phyloP scores from a whole-genome alignment of 1,140 invertebrate species.

The Drosophila littoralis region DNA sequence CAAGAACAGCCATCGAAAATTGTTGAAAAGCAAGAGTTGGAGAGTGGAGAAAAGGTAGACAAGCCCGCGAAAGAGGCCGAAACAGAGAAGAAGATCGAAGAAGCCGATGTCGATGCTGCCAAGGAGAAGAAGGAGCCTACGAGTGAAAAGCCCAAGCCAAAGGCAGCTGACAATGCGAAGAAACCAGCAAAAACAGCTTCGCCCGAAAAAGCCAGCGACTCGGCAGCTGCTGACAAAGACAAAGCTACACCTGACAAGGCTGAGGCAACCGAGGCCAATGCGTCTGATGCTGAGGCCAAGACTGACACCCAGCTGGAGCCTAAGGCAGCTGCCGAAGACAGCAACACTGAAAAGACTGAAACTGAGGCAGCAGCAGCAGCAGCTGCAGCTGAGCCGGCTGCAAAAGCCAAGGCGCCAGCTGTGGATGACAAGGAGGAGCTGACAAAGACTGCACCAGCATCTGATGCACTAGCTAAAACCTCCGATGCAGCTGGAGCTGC shows the following conservation, averaged over 20 bases:
- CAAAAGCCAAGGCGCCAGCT: conserved; percentile 17
- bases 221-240: background rate
- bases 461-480: conserved; percentile 1
- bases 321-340: conserved; percentile 40
- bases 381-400: conserved; percentile 5
- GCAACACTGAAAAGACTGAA: conserved; percentile 64
- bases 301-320: conserved; percentile 41
- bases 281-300: conserved; percentile 19
- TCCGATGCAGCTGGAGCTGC: background rate
- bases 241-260: conserved; percentile 13
- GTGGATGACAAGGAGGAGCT: conserved; percentile 21
- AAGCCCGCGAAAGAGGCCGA: conserved; percentile 22
- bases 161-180: conserved; percentile 23
- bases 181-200: conserved; percentile 16
- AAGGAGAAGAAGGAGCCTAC: conserved; percentile 11
- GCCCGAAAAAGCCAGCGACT: conserved; percentile 34
- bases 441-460: conserved; percentile 35
- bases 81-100: conserved; percentile 40
- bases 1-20: conserved; percentile 26
- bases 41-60: conserved; percentile 37
- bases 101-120: conserved; percentile 5
- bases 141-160: conserved; percentile 21
- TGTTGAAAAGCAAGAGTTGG: conserved; percentile 52
- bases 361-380: conserved; percentile 18
- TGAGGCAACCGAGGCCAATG: background rate